Conservation (phyloP, 2,113 vertebrate genomes). For the Chaetura pelagica region DNA sequence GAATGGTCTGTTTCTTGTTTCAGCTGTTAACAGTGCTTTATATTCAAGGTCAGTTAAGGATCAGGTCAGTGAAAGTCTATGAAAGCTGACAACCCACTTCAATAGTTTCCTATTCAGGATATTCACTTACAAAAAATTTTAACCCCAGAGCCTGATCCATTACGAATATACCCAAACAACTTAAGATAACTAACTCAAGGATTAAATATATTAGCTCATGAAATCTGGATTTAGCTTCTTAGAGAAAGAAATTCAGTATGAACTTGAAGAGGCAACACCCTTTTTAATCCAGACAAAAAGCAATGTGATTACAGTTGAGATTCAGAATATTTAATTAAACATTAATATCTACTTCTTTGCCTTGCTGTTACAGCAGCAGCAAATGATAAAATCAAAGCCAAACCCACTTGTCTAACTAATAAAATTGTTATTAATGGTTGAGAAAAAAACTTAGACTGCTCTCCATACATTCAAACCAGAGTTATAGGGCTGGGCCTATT, state of each 20-base stretch:
- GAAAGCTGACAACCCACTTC: neutral
- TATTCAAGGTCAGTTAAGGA: neutral
- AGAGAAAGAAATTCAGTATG: neutral
- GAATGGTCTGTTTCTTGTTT: neutral
- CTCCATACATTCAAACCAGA: neutral
- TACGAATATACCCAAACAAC: neutral
- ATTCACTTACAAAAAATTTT: neutral
- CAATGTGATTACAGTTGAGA: neutral
- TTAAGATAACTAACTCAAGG: neutral
- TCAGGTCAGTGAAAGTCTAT: neutral
- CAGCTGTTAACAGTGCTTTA: neutral
- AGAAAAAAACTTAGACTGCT: neutral
- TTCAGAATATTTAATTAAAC: neutral
- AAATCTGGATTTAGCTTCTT: neutral
- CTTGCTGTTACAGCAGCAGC: neutral
- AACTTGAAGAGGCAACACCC: neutral
- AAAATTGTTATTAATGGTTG: neutral
- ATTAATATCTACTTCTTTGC: neutral
- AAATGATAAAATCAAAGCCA: neutral
- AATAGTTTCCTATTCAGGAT: neutral
- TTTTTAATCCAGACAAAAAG: constrained; percentile 6
- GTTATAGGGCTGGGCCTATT: neutral
- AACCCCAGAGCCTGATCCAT: neutral
- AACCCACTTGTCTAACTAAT: neutral
- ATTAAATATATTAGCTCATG: neutral